Conservation (phyloP, 2,888 invertebrate species). For the Chrysolina americana region DNA sequence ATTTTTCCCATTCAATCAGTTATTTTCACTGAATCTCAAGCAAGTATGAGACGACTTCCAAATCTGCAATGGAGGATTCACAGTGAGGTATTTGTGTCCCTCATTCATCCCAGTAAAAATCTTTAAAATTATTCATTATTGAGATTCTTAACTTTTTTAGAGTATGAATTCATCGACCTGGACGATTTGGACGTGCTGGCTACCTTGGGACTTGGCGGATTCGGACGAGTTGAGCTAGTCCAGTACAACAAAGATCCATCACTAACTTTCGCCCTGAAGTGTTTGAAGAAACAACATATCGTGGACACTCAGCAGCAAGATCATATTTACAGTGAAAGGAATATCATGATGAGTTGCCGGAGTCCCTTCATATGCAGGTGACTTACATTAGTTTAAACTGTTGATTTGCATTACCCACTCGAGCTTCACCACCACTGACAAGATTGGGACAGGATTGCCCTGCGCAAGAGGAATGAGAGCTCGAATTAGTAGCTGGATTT, state of each 20-base stretch:
- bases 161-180: constrained; percentile 68
- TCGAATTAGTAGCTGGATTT: too few relatives aligned
- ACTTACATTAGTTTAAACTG: too few relatives aligned
- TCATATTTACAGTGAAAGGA: constrained; percentile 80
- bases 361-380: constrained; percentile 83
- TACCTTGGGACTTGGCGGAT: constrained; percentile 81
- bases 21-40: too few relatives aligned
- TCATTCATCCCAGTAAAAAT: too few relatives aligned
- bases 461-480: too few relatives aligned
- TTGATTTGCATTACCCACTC: too few relatives aligned
- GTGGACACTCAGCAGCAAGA: constrained; percentile 83
- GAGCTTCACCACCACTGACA: too few relatives aligned
- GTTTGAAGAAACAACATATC: constrained; percentile 81
- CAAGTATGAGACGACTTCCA: too few relatives aligned
- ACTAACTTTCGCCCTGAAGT: constrained; percentile 78
- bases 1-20: too few relatives aligned
- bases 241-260: constrained; percentile 69
- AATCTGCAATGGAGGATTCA: too few relatives aligned
- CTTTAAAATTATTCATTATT: not conserved
- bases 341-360: constrained; percentile 79
- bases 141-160: constrained; percentile 54
- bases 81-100: too few relatives aligned
- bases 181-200: constrained; percentile 78
- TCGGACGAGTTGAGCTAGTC: constrained; percentile 79
- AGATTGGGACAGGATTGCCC: too few relatives aligned